Conservation (phyloP, 1,140 invertebrate genomes). For the Meteorus sp. region DNA sequence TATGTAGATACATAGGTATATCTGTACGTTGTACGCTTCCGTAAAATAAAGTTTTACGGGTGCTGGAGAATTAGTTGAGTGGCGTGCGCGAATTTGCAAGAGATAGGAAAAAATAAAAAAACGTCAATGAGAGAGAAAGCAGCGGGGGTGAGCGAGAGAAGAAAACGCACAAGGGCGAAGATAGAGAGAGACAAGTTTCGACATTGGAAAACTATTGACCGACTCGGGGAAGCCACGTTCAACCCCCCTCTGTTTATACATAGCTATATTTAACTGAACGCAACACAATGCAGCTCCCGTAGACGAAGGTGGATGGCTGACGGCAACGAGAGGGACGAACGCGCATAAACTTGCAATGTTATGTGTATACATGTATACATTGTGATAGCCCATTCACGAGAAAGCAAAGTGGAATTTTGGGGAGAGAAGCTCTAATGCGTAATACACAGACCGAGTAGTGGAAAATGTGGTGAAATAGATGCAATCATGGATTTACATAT, state of each 20-base stretch:
- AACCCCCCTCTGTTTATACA: too few relatives aligned
- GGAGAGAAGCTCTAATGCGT: too few relatives aligned
- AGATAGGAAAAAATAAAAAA: conserved; percentile 25
- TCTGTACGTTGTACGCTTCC: conserved; percentile 13
- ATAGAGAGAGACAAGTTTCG: conserved; percentile 6
- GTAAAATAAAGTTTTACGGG: conserved; percentile 28
- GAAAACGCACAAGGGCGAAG: not conserved
- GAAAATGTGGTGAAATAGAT: too few relatives aligned
- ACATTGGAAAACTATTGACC: conserved; percentile 51
- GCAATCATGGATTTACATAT: too few relatives aligned
- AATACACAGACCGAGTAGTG: too few relatives aligned
- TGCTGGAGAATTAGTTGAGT: too few relatives aligned
- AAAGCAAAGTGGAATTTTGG: conserved; percentile 30
- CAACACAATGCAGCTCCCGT: conserved; percentile 38
- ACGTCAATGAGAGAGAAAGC: conserved; percentile 1
- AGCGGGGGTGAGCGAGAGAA: not conserved
- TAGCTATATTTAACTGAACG: too few relatives aligned
- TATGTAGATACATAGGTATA: not conserved
- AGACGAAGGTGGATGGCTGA: not conserved
- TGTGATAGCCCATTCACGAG: conserved; percentile 49
- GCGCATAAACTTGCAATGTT: conserved; percentile 42
- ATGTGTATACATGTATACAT: conserved; percentile 6
- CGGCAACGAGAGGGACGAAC: conserved; percentile 26
- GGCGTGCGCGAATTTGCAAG: conserved; percentile 10
- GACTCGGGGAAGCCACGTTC: conserved; percentile 45